phyloP scores from a whole-genome alignment of 64 coral and sea anemone genomes.

The Stylophora pistillata region DNA sequence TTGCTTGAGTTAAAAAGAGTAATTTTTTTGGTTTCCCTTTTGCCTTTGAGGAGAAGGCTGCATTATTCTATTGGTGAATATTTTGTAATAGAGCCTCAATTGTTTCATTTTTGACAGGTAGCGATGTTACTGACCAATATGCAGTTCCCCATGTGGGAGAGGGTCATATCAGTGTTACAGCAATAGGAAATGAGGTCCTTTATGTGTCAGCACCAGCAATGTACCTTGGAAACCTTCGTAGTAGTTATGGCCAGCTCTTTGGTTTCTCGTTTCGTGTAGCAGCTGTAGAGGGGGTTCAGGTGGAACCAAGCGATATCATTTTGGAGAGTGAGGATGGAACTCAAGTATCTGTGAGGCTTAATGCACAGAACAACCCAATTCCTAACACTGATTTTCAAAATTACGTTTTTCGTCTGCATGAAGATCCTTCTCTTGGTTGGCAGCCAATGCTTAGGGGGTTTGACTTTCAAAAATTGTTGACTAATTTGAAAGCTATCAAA shows the following conservation, averaged over 20 bases:
- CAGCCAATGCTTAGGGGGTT: conserved; percentile 69
- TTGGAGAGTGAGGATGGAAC: conserved; percentile 72
- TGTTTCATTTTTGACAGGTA: conserved; percentile 18
- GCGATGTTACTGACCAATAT: conserved; percentile 77
- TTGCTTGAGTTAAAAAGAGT: too few species aligned
- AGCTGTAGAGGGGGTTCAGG: conserved; percentile 58
- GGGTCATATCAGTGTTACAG: conserved; percentile 62
- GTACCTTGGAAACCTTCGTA: conserved; percentile 70
- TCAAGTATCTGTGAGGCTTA: conserved; percentile 73
- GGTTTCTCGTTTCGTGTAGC: conserved; percentile 87
- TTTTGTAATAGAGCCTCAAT: neutral
- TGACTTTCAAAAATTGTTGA: conserved; percentile 87
- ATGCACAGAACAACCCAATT: conserved; percentile 76
- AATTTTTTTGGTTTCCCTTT: neutral
- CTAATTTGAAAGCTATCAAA: conserved; percentile 73
- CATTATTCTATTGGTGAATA: neutral
- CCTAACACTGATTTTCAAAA: conserved; percentile 79
- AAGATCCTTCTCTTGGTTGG: conserved; percentile 90
- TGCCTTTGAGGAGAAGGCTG: neutral
- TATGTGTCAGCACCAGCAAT: conserved; percentile 64
- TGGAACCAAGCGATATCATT: conserved; percentile 68
- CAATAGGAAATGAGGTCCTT: conserved; percentile 72
- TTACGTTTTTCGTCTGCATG: conserved; percentile 87
- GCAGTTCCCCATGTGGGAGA: conserved; percentile 34
- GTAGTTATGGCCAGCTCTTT: conserved; percentile 85